A percentile compares a stretch with the other conserved stretches of the same genome.
These are phyloP conservation scores for Pluvialis apricaria DNA, from an alignment of 2,113 vertebrate genomes.

Conservation along the genomic window DNA sequence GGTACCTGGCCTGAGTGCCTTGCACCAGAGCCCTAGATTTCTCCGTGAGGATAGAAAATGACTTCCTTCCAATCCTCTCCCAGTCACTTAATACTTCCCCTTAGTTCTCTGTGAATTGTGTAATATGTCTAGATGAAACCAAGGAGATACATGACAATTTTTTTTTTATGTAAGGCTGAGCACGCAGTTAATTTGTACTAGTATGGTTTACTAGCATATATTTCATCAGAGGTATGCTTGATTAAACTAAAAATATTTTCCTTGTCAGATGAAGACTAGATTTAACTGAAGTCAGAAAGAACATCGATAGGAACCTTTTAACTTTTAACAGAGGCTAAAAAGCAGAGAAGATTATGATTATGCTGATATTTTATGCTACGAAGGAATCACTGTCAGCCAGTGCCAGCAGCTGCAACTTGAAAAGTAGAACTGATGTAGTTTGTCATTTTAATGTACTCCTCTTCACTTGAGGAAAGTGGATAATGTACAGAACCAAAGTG, in stretches of 20 bases:
- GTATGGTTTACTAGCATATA: not conserved
- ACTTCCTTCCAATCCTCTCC: not conserved
- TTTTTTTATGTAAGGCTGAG: not conserved
- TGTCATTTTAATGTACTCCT: not conserved
- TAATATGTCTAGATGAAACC: not conserved
- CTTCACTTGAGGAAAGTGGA: not conserved
- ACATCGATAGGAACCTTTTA: not conserved
- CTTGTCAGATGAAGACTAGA: not conserved
- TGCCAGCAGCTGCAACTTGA: not conserved
- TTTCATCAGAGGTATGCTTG: not conserved
- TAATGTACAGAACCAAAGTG: not conserved
- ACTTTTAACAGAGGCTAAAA: not conserved
- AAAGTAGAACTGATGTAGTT: not conserved
- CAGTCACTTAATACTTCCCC: not conserved
- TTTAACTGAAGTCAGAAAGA: not conserved
- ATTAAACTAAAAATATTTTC: not conserved
- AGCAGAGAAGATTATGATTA: not conserved
- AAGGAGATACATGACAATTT: not conserved
- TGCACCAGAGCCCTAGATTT: not conserved
- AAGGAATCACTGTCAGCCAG: not conserved
- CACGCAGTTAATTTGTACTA: not conserved
- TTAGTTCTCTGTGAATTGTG: not conserved
- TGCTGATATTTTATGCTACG: not conserved
- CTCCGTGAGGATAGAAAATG: not conserved
- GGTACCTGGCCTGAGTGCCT: not conserved